A percentile compares a stretch with the other conserved stretches of the same genome.
Conservation (phyloP, 2,797 vertebrate genomes). For the Eidolon dupreanum region DNA sequence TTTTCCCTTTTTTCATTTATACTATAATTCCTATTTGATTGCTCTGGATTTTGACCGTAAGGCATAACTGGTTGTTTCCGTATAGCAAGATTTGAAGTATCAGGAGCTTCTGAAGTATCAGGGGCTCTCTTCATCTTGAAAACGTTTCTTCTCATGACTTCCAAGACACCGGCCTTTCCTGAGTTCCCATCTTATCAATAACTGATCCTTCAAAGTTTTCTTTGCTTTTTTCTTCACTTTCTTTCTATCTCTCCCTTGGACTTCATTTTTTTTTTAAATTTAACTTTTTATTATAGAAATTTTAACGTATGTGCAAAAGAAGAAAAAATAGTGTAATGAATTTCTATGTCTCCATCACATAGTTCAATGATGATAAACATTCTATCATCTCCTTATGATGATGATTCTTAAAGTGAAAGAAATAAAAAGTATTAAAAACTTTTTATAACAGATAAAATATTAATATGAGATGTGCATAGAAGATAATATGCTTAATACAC, state of each 20-base stretch:
- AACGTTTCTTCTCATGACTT: neutral
- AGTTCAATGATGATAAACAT: neutral
- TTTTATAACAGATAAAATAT: neutral
- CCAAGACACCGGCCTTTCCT: neutral
- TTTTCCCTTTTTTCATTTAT: neutral
- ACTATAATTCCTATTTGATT: neutral
- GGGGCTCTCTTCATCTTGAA: neutral
- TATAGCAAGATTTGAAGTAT: neutral
- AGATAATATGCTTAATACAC: neutral
- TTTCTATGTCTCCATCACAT: neutral
- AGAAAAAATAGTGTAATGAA: neutral
- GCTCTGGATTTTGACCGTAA: neutral
- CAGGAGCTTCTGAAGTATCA: neutral
- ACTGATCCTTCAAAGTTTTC: neutral
- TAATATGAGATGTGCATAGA: neutral
- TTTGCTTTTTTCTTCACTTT: neutral
- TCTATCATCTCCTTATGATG: neutral
- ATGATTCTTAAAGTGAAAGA: conserved; percentile 21
- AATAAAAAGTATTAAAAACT: neutral
- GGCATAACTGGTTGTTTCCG: neutral
- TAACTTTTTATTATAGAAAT: conserved; percentile 2
- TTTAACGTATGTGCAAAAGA: neutral
- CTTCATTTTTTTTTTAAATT: neutral
- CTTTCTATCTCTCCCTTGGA: neutral
- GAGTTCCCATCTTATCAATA: neutral